Percentiles rank a stretch among this genome's conserved stretches.
Conservation (phyloP, 1,140 invertebrate genomes). For the Whitmania pigra region DNA sequence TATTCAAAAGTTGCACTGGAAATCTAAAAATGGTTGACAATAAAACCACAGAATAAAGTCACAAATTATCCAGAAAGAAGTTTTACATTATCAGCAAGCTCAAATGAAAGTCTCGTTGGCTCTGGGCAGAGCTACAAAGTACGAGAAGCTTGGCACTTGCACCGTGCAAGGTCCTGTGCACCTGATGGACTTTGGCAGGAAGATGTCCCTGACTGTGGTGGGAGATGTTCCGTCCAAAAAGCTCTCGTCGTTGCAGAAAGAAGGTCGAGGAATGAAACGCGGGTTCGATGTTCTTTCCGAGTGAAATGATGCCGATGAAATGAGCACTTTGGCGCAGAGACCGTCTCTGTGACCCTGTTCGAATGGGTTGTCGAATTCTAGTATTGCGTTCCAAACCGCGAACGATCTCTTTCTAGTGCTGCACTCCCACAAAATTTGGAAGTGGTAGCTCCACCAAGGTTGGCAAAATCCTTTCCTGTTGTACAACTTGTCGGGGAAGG, state of each 20-base stretch:
- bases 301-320: not conserved
- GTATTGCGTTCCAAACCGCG: not conserved
- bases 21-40: too few species aligned
- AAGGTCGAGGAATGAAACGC: not conserved
- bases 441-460: not conserved
- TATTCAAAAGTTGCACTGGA: too few species aligned
- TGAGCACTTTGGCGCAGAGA: slow-evolving; percentile 2
- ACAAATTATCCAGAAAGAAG: too few species aligned
- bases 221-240: not conserved
- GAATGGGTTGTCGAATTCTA: slow-evolving; percentile 3
- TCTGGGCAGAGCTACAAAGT: too few species aligned
- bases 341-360: not conserved
- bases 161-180: too few species aligned
- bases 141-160: too few species aligned
- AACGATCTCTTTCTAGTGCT: slow-evolving; percentile 2
- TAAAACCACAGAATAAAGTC: too few species aligned
- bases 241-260: not conserved
- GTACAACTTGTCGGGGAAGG: not conserved
- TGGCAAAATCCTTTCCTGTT: not conserved
- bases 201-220: not conserved
- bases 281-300: not conserved
- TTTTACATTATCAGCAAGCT: too few species aligned
- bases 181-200: not conserved
- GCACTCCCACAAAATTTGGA: slow-evolving; percentile 10
- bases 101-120: too few species aligned